Evolutionary conservation across 2,113 vertebrate genomes (phyloP).

Genomic region (Gavia stellata): DNA sequence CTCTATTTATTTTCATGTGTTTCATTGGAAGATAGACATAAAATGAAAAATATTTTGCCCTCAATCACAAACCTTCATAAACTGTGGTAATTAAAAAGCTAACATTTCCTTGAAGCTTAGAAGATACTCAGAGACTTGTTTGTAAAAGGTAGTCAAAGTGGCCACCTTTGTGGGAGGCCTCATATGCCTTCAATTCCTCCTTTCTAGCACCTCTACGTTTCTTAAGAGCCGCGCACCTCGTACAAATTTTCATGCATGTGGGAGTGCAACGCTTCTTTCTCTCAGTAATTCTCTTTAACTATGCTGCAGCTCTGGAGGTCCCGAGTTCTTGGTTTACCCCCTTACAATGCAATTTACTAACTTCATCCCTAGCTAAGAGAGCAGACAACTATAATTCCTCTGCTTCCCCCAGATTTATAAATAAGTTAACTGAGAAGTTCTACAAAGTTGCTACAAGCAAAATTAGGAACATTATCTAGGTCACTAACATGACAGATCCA

Average conservation of each 20-base stretch:
- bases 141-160: background rate
- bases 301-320: background rate
- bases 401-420: background rate
- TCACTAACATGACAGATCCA: background rate
- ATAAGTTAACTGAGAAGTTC: background rate
- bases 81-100: background rate
- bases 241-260: background rate
- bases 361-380: background rate
- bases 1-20: background rate
- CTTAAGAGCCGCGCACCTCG: rapidly evolving
- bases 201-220: background rate
- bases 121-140: background rate
- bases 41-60: background rate
- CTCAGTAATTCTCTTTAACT: background rate
- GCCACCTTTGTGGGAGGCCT: background rate
- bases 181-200: background rate
- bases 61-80: background rate
- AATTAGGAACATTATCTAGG: background rate
- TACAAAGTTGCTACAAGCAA: background rate
- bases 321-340: background rate
- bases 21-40: background rate
- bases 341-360: background rate
- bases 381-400: background rate
- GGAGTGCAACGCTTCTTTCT: background rate
- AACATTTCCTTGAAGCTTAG: background rate